Percentiles rank a stretch among this genome's conserved stretches.
phyloP scores from a whole-genome alignment of 2,797 vertebrate genomes.

The Pipistrellus pygmaeus region DNA sequence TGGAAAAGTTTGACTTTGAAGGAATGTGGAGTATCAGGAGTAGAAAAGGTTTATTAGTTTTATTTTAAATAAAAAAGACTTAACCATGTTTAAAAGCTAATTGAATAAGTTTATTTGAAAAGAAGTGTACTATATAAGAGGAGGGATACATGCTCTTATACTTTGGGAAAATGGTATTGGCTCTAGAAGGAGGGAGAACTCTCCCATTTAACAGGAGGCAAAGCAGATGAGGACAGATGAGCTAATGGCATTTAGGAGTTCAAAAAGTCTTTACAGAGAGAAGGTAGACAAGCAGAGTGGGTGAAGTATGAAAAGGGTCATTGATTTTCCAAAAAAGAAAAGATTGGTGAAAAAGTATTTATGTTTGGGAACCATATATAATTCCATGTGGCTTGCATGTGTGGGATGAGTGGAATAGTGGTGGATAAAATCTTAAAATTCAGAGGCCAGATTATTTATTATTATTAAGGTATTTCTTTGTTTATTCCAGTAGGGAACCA shows the following conservation, averaged over 20 bases:
- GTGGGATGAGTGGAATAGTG: background rate
- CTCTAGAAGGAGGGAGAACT: background rate
- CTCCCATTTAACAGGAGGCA: background rate
- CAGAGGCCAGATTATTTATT: background rate
- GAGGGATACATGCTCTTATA: background rate
- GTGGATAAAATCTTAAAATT: background rate
- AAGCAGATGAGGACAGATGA: background rate
- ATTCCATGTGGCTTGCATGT: background rate
- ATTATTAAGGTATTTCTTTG: background rate
- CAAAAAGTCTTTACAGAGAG: background rate
- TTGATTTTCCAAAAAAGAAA: background rate
- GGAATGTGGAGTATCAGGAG: background rate
- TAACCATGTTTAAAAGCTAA: background rate
- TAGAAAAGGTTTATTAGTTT: background rate
- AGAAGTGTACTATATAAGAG: background rate
- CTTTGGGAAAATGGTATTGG: background rate
- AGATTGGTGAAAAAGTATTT: background rate
- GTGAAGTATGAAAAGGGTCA: background rate
- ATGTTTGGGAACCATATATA: background rate
- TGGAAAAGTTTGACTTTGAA: conserved; percentile 14
- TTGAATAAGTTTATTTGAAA: background rate
- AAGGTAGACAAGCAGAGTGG: background rate
- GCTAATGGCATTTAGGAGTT: background rate
- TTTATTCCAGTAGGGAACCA: background rate
- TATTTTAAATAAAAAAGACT: conserved; percentile 15